These are phyloP conservation scores for Xenopus borealis DNA, from an alignment of 2,113 vertebrate genomes.

Conservation along the genomic window DNA sequence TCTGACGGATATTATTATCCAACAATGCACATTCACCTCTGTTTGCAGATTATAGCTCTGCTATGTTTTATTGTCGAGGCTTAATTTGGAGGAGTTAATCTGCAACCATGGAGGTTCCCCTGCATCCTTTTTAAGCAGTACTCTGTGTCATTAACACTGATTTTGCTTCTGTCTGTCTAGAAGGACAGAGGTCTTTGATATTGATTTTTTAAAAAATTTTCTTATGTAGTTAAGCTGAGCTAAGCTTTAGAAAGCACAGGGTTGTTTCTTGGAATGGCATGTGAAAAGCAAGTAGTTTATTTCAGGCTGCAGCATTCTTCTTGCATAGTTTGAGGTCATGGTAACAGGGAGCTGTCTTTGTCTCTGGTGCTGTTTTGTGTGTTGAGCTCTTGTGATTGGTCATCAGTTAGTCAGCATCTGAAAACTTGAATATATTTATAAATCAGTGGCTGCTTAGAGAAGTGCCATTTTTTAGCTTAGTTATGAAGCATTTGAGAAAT, in stretches of 20 bases:
- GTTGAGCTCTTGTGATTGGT: background rate
- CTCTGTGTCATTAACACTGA: slow-evolving; percentile 44
- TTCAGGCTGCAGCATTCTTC: slow-evolving; percentile 31
- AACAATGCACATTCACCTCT: too few species aligned
- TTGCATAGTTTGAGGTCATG: background rate
- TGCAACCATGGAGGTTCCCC: slow-evolving; percentile 45
- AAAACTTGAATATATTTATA: background rate
- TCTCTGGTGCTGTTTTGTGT: slow-evolving; percentile 35
- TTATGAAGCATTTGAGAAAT: too few species aligned
- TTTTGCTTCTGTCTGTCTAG: slow-evolving; percentile 51
- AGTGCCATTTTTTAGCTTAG: background rate
- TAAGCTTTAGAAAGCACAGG: slow-evolving; percentile 53
- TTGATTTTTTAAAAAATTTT: slow-evolving; percentile 49
- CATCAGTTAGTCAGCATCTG: background rate
- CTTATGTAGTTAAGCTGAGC: slow-evolving; percentile 53
- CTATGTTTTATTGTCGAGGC: background rate
- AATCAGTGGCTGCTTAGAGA: background rate
- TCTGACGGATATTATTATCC: background rate
- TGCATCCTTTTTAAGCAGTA: slow-evolving; percentile 50
- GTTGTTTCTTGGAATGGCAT: slow-evolving; percentile 58
- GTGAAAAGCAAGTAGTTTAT: slow-evolving; percentile 8
- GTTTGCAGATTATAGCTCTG: background rate
- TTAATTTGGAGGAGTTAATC: background rate
- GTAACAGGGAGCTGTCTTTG: slow-evolving; percentile 29
- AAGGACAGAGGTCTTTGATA: slow-evolving; percentile 56